Evolutionary conservation across 2,113 vertebrate genomes (phyloP).

Genomic region (Pycnonotus jocosus): DNA sequence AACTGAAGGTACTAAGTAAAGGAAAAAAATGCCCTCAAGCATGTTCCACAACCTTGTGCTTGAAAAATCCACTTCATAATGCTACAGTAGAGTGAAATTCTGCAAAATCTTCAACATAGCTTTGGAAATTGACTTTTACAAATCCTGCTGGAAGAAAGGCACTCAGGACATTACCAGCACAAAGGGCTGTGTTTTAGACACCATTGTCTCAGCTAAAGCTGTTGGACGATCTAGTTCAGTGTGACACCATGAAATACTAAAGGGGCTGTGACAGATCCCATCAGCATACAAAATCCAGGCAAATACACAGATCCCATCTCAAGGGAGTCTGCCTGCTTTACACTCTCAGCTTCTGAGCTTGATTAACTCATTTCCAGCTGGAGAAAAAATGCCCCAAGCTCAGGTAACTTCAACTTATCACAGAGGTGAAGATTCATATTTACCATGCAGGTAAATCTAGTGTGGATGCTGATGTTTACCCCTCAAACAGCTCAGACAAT

Average conservation of each 20-base stretch:
- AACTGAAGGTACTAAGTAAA: not conserved
- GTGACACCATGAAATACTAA: accelerated
- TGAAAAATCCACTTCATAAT: not conserved
- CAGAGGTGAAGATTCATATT: not conserved
- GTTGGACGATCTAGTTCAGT: not conserved
- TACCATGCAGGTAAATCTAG: not conserved
- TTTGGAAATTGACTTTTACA: not conserved
- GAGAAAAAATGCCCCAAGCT: not conserved
- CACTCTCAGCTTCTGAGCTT: not conserved
- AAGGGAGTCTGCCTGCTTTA: not conserved
- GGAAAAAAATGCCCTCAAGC: not conserved
- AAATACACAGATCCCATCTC: not conserved
- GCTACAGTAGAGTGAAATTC: not conserved
- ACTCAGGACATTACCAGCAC: not conserved
- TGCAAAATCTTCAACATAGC: not conserved
- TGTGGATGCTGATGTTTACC: not conserved
- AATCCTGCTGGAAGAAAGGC: not conserved
- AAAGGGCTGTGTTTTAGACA: not conserved
- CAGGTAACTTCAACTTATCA: not conserved
- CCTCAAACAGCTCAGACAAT: not conserved
- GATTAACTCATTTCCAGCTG: not conserved
- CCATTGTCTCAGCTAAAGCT: not conserved
- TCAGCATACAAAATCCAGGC: not conserved
- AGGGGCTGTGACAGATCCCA: not conserved
- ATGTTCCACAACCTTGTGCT: not conserved